Base-by-base conservation (phyloP, 2,797 vertebrate genomes). In the Micrastur ruficollis region DNA sequence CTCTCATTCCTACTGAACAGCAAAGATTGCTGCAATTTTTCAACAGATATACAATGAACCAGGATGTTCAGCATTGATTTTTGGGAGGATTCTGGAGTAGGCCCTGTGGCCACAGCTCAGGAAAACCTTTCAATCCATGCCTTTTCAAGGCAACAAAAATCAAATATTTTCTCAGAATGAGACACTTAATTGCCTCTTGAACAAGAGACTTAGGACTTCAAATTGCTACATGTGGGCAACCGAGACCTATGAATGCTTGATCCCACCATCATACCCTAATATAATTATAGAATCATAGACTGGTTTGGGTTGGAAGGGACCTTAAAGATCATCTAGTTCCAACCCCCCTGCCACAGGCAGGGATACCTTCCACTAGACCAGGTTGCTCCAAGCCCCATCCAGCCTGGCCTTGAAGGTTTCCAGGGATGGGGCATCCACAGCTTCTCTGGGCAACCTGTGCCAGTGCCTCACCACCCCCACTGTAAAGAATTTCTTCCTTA, bases 1-100 rank as follows among this genome's bases (percentile, higher is more conserved):
- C 44, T 86, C 16, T 85, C 29, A 59, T 86, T 96, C 38, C 49
- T 56, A 47, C 9, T 70, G 87, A 93, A 86, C 58, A 83, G 66
- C 46, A 89, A 81, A 91, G 71, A 61, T 21, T 47, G 40, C 49
- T 78, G 14, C 14, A 68, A 38, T 93, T 90, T 83, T 85, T 91
- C 63, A 59, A 6, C 0, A 74, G 49, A 34, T 5, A 19, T 40
- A 81, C 29, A 76, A 36, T 12, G n/a, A 91, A 89, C 25, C 14
- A 65, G 20, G 16, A 70, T 76, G 14, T 27, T 79, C 55, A 26
- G 21, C 22, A 65, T 1, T 68, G 56, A 56, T 59, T 40, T 46
- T 3, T 0, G 5, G 19, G 2, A 2, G 7, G 5, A 18, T 38
- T 81, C 52, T 65, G 10, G 7, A 59, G 17, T 12, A 88, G 14